Evolutionary conservation across 1,140 invertebrate species (phyloP).

Genomic region (Pollicipes pollicipes): DNA sequence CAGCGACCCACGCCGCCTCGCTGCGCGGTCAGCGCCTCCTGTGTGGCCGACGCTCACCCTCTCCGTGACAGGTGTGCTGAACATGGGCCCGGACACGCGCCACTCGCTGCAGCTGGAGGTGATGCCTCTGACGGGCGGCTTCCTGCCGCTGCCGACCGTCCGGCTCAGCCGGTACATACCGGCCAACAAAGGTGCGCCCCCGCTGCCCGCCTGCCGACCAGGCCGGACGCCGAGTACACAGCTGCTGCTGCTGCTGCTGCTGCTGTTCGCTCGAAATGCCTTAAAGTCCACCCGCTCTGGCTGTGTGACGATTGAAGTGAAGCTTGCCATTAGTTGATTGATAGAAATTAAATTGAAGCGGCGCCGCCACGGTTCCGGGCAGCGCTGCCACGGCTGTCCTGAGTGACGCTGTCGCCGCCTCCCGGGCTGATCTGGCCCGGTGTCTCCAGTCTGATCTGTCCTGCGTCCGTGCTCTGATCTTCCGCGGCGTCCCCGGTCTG

Average conservation of each 20-base stretch:
- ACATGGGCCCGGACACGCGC: conserved; percentile 43
- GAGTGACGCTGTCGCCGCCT: too few species aligned
- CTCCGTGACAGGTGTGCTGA: conserved; percentile 48
- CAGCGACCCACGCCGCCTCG: too few species aligned
- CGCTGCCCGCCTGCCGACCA: neutral
- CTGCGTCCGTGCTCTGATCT: too few species aligned
- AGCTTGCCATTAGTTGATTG: too few species aligned
- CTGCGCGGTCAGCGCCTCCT: conserved; percentile 4
- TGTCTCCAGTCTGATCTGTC: too few species aligned
- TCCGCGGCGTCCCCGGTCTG: too few species aligned
- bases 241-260: too few species aligned
- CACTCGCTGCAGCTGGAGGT: conserved; percentile 67
- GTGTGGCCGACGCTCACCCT: too few species aligned
- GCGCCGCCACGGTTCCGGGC: too few species aligned
- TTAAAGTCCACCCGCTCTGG: neutral
- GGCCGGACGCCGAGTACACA: too few species aligned
- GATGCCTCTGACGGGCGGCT: conserved; percentile 74
- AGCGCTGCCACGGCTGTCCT: too few species aligned
- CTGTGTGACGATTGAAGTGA: neutral
- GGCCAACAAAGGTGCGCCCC: neutral
- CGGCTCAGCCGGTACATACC: conserved; percentile 48
- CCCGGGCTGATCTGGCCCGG: too few species aligned
- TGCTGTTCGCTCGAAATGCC: neutral
- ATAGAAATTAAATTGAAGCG: conserved; percentile 8
- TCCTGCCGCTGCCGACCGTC: conserved; percentile 67